Conservation (phyloP, 2,888 invertebrate genomes). For the Taenaris catops region DNA sequence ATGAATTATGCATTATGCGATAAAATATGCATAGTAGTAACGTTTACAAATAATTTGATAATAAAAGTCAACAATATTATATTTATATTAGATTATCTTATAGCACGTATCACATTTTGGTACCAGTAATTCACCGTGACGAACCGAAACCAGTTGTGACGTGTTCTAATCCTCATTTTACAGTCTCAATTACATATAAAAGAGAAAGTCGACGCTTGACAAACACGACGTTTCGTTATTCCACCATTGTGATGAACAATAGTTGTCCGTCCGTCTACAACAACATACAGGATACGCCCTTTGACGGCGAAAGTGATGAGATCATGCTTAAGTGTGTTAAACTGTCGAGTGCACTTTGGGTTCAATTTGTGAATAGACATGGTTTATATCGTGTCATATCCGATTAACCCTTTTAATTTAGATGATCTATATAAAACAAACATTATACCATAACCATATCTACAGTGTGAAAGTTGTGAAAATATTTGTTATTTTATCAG, state of each 20-base stretch:
- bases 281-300: constrained; percentile 28
- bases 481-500: too few species aligned
- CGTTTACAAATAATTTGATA: too few species aligned
- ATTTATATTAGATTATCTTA: too few species aligned
- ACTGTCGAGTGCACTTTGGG: constrained; percentile 14
- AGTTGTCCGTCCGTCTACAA: constrained; percentile 29
- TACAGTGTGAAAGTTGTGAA: too few species aligned
- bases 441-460: too few species aligned
- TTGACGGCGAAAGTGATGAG: constrained; percentile 32
- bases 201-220: constrained; percentile 35
- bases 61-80: too few species aligned
- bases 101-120: constrained; percentile 2
- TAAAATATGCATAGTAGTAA: too few species aligned
- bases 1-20: too few species aligned
- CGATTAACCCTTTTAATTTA: constrained; percentile 1
- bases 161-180: constrained; percentile 13
- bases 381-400: neutral
- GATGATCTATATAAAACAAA: too few species aligned
- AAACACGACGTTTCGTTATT: constrained; percentile 43
- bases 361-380: constrained; percentile 4
- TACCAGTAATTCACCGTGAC: constrained; percentile 2
- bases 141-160: constrained; percentile 13
- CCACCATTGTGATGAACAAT: constrained; percentile 50
- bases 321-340: constrained; percentile 21
- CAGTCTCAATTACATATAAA: constrained; percentile 16